A percentile compares a stretch with the other conserved stretches of the same genome.
Conservation (phyloP, 2,888 invertebrate species). For the Halocaridina rubra region DNA sequence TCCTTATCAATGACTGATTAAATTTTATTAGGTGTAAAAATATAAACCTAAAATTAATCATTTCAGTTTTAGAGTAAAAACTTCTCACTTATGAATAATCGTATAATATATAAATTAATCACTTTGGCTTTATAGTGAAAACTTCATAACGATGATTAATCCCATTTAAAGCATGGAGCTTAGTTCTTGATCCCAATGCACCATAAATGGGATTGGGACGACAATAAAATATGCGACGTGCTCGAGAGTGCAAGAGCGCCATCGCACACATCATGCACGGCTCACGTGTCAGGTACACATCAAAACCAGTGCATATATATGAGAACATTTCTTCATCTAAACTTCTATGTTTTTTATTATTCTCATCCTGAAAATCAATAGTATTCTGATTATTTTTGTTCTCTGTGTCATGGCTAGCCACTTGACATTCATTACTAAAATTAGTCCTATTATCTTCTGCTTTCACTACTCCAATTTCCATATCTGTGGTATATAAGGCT, state of each 20-base stretch:
- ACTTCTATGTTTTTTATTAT: neutral
- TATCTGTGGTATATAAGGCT: neutral
- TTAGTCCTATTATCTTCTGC: neutral
- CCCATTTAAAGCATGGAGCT: conserved; percentile 81
- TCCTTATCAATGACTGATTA: too few relatives aligned
- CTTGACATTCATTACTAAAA: neutral
- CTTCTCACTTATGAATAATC: too few relatives aligned
- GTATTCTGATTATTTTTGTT: too few relatives aligned
- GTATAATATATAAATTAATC: too few relatives aligned
- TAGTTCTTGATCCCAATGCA: conserved; percentile 78
- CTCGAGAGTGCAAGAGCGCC: conserved; percentile 93
- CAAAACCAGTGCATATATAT: conserved; percentile 76
- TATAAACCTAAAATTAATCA: too few relatives aligned
- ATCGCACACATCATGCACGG: conserved; percentile 96
- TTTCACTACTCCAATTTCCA: neutral
- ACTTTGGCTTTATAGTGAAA: conserved; percentile 67
- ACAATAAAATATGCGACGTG: conserved; percentile 83
- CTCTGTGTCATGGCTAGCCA: neutral
- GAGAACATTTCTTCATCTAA: neutral
- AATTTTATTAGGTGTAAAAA: too few relatives aligned
- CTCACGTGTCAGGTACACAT: conserved; percentile 84
- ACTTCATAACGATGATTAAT: conserved; percentile 95
- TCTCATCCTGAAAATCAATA: too few relatives aligned
- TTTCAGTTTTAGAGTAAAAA: too few relatives aligned
- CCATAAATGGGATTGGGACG: conserved; percentile 73